Conservation (phyloP, 2,113 vertebrate genomes). For the Orthonyx spaldingii region DNA sequence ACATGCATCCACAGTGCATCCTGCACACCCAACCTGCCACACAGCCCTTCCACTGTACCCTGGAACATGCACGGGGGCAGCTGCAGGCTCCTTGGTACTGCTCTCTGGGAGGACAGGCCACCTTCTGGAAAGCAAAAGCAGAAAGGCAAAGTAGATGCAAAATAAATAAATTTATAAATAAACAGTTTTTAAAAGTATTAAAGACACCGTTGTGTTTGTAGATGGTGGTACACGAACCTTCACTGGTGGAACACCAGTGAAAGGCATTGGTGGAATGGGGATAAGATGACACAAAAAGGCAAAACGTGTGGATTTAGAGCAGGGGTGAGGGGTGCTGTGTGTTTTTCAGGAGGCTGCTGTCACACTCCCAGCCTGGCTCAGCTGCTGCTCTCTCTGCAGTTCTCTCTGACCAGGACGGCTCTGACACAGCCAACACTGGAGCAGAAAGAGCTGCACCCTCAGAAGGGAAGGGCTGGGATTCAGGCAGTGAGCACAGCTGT, state of each 20-base stretch:
- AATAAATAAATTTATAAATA: not conserved
- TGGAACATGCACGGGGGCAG: fast-evolving
- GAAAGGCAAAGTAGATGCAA: not conserved
- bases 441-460: not conserved
- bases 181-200: not conserved
- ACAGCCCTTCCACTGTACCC: not conserved
- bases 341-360: not conserved
- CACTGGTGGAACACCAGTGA: not conserved
- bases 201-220: not conserved
- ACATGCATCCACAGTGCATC: not conserved
- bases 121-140: not conserved
- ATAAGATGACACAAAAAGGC: not conserved
- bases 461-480: not conserved
- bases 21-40: not conserved
- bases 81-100: not conserved
- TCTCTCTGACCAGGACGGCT: not conserved
- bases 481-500: not conserved
- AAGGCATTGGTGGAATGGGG: not conserved
- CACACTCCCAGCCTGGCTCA: not conserved
- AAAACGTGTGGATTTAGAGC: not conserved
- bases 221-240: not conserved
- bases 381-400: not conserved
- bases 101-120: not conserved
- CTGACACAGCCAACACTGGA: not conserved
- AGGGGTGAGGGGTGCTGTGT: fast-evolving